These are phyloP conservation scores for Pseudomyrmex cubaensis DNA, from an alignment of 1,140 invertebrate genomes.

Conservation along the genomic window DNA sequence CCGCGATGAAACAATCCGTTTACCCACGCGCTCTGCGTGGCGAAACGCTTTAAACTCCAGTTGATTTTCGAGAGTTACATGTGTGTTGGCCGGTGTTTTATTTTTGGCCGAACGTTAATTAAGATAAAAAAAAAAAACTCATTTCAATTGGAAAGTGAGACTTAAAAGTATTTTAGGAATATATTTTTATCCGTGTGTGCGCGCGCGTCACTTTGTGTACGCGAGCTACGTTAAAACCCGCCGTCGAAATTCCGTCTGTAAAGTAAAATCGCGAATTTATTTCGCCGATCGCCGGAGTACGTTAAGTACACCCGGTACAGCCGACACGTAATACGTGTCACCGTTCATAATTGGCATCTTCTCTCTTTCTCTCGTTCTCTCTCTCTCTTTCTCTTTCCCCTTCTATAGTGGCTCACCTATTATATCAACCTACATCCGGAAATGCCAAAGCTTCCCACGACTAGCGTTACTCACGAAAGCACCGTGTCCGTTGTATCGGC, in stretches of 20 bases:
- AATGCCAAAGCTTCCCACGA: constrained; percentile 79
- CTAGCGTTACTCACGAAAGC: constrained; percentile 60
- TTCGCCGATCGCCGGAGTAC: background rate
- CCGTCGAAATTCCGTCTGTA: background rate
- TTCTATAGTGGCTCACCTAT: constrained; percentile 70
- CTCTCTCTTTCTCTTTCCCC: constrained; percentile 16
- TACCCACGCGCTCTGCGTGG: background rate
- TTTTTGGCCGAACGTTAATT: too few relatives aligned
- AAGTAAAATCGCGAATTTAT: constrained; percentile 55
- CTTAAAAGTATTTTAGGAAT: background rate
- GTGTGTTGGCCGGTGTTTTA: too few relatives aligned
- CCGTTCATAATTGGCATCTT: constrained; percentile 70
- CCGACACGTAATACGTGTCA: constrained; percentile 73
- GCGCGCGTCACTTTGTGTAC: too few relatives aligned
- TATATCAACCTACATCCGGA: constrained; percentile 79
- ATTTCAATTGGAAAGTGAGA: background rate
- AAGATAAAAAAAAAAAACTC: too few relatives aligned
- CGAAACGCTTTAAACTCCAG: too few relatives aligned
- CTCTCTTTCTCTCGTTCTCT: constrained; percentile 7
- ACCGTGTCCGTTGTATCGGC: constrained; percentile 45
- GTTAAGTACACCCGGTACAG: constrained; percentile 60
- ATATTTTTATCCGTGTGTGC: too few relatives aligned
- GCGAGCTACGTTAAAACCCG: background rate
- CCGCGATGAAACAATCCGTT: background rate
- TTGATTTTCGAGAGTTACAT: background rate